phyloP scores from a whole-genome alignment of 2,888 invertebrate genomes.

The Xanthorhoe designata region DNA sequence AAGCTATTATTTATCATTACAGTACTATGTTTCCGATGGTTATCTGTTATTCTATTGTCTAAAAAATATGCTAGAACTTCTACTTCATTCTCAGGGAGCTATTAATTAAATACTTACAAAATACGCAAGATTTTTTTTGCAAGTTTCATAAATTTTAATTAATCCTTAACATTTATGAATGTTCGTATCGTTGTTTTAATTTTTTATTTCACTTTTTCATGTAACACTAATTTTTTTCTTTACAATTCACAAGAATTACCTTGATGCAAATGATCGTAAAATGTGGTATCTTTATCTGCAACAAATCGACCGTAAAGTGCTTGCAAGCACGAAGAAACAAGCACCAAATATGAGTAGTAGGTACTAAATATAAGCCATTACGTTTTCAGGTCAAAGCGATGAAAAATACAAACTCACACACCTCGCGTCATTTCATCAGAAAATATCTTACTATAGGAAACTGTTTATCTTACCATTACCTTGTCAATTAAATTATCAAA shows the following conservation, averaged over 20 bases:
- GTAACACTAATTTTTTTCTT: too few species aligned
- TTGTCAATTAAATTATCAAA: slow-evolving; percentile 22
- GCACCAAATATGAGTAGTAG: too few species aligned
- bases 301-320: too few species aligned
- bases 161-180: neutral
- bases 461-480: slow-evolving; percentile 5
- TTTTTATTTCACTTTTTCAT: too few species aligned
- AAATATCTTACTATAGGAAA: neutral
- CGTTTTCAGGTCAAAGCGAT: too few species aligned
- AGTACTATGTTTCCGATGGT: slow-evolving; percentile 23
- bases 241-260: too few species aligned
- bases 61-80: slow-evolving; percentile 15
- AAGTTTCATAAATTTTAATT: neutral
- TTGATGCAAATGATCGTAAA: too few species aligned
- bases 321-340: too few species aligned
- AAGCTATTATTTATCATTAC: slow-evolving; percentile 25
- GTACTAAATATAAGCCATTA: too few species aligned
- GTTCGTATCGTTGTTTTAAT: too few species aligned
- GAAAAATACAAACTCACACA: too few species aligned
- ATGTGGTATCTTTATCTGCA: too few species aligned
- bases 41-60: slow-evolving; percentile 27
- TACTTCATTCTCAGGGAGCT: slow-evolving; percentile 19
- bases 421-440: neutral
- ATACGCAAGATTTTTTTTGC: neutral
- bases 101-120: slow-evolving; percentile 12